phyloP scores from a whole-genome alignment of 2,113 vertebrate species.

The Ailuropoda melanoleuca region DNA sequence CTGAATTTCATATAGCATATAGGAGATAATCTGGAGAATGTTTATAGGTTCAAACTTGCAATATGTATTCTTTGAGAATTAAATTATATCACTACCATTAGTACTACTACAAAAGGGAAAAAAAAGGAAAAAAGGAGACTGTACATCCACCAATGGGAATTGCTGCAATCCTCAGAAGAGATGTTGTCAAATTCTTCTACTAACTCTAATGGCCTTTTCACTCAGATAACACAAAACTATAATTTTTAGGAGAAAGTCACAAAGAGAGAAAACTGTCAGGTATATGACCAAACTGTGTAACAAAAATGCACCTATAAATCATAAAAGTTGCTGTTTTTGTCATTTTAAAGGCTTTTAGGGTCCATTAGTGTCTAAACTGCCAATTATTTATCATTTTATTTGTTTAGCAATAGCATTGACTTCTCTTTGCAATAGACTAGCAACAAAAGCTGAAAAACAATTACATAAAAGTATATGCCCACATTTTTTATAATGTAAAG shows the following conservation, averaged over 20 bases:
- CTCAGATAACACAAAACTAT: slow-evolving; percentile 49
- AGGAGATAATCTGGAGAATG: background rate
- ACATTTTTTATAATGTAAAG: background rate
- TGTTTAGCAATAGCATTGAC: slow-evolving; percentile 71
- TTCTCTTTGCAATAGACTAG: background rate
- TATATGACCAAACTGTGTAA: slow-evolving; percentile 68
- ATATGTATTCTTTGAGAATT: background rate
- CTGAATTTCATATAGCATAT: background rate
- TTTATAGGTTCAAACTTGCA: background rate
- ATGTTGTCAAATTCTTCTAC: slow-evolving; percentile 50
- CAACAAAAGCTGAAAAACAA: slow-evolving; percentile 43
- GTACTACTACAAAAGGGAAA: background rate
- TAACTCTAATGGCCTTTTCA: slow-evolving; percentile 63
- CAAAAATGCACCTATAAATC: slow-evolving; percentile 76
- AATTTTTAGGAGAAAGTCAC: slow-evolving; percentile 71
- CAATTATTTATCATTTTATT: slow-evolving; percentile 75
- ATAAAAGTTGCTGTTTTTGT: slow-evolving; percentile 69
- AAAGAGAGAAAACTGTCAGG: slow-evolving; percentile 67
- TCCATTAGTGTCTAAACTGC: slow-evolving; percentile 78
- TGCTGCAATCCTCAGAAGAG: slow-evolving; percentile 52
- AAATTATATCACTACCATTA: background rate
- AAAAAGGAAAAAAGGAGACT: background rate
- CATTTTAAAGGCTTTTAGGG: slow-evolving; percentile 81
- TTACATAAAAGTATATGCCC: background rate
- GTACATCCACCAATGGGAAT: background rate